phyloP scores from a whole-genome alignment of 30 jellyfish, hydroid and myxozoan genomes.

The Pelagia noctiluca region DNA sequence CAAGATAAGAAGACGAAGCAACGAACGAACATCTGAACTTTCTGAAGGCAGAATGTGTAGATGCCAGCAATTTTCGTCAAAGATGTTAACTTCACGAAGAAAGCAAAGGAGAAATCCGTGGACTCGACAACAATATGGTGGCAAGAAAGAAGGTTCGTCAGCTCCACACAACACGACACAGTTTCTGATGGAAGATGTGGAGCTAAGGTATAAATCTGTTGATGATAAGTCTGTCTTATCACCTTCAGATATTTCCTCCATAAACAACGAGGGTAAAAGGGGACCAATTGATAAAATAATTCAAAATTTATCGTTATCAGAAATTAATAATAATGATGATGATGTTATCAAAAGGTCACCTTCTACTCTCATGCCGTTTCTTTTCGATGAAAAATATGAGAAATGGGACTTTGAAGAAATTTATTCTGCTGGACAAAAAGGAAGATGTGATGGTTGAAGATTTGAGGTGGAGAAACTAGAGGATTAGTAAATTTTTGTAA shows the following conservation, averaged over 20 bases:
- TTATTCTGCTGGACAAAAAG: conserved; percentile 2
- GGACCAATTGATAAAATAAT: neutral
- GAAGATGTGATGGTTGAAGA: no score
- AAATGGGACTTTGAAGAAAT: conserved; percentile 1
- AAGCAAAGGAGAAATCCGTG: no score
- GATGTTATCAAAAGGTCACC: neutral
- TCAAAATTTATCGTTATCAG: no score
- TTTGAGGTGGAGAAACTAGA: no score
- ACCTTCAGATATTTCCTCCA: neutral
- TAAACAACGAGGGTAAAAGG: neutral
- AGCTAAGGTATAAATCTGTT: conserved; percentile 58
- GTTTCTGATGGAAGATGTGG: conserved; percentile 55
- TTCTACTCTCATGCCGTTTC: neutral
- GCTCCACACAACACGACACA: conserved; percentile 68
- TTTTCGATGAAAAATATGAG: neutral
- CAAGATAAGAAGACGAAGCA: no score
- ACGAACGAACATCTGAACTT: no score
- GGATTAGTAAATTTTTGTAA: no score
- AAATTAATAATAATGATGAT: no score
- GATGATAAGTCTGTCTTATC: conserved; percentile 14
- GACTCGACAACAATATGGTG: no score
- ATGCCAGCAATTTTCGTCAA: no score
- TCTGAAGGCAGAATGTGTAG: no score
- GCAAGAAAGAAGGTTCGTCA: neutral
- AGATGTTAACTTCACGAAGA: no score